A percentile compares a stretch with the other conserved stretches of the same genome.
phyloP scores from a whole-genome alignment of 2,113 vertebrate species.

The Climacteris rufus region DNA sequence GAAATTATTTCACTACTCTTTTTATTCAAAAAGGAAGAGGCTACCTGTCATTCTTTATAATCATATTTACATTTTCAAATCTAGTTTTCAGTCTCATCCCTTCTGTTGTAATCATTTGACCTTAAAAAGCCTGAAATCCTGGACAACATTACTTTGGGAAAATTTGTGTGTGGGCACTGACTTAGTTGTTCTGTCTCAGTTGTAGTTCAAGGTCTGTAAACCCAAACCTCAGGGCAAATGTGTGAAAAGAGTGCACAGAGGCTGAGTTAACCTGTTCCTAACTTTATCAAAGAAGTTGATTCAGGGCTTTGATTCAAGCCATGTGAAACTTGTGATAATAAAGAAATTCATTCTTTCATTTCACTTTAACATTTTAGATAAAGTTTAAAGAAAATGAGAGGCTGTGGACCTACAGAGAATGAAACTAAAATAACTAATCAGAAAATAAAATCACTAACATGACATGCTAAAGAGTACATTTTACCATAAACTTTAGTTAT shows the following conservation, averaged over 20 bases:
- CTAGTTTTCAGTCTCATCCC: not conserved
- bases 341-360: not conserved
- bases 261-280: not conserved
- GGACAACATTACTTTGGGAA: not conserved
- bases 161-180: not conserved
- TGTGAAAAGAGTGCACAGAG: not conserved
- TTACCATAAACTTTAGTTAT: not conserved
- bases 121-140: not conserved
- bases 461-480: not conserved
- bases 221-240: not conserved
- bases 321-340: not conserved
- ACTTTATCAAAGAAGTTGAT: not conserved
- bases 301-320: not conserved
- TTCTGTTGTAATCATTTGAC: not conserved
- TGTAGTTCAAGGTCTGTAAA: not conserved
- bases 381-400: not conserved
- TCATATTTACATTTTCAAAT: not conserved
- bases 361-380: not conserved
- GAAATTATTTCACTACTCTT: not conserved
- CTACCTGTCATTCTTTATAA: not conserved
- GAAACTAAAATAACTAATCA: not conserved
- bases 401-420: not conserved
- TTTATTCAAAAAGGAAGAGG: not conserved
- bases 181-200: not conserved
- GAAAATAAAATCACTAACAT: not conserved